phyloP scores from a whole-genome alignment of 2,113 vertebrate species.

The Chelonoidis abingdonii region DNA sequence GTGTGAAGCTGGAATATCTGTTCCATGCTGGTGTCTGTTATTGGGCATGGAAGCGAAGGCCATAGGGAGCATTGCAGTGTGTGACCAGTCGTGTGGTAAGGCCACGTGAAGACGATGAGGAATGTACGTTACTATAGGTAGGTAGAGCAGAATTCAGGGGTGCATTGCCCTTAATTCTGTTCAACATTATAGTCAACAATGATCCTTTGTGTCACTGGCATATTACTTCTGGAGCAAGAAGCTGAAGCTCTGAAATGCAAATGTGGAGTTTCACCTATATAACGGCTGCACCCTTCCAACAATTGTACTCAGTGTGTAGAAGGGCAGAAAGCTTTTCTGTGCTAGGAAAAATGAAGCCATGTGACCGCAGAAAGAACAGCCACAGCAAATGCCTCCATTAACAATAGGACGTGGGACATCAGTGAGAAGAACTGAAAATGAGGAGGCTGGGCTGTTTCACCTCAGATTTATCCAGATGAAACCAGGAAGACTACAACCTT shows the following conservation, averaged over 20 bases:
- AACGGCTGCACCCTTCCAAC: not conserved
- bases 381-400: rapidly evolving
- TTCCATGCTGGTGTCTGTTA: not conserved
- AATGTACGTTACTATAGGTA: not conserved
- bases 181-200: not conserved
- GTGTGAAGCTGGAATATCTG: not conserved
- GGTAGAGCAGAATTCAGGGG: not conserved
- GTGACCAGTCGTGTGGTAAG: not conserved
- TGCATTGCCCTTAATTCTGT: not conserved
- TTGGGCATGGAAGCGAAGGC: not conserved
- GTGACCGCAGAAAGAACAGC: not conserved
- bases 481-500: not conserved
- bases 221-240: not conserved
- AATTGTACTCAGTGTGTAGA: rapidly evolving
- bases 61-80: not conserved
- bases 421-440: not conserved
- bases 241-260: too few relatives aligned
- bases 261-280: not conserved
- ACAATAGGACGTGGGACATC: not conserved
- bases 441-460: not conserved
- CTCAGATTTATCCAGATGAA: not conserved
- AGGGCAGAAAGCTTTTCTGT: not conserved
- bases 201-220: not conserved
- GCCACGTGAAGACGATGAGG: not conserved
- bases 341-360: rapidly evolving